phyloP scores from a whole-genome alignment of 2,113 vertebrate genomes.

The Canis aureus region DNA sequence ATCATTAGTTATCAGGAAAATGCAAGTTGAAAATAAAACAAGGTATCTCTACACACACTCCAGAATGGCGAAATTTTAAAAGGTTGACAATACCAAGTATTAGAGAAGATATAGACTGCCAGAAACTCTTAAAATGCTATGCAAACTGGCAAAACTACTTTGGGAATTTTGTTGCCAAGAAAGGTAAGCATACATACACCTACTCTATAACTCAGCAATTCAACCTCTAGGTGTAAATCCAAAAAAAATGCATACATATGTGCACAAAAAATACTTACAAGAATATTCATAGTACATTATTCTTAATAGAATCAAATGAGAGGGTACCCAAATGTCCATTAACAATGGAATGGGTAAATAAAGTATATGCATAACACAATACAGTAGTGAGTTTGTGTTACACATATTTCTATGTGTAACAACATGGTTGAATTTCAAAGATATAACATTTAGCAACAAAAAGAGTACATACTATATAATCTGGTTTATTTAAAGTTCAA shows the following conservation, averaged over 20 bases:
- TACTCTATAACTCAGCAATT: neutral
- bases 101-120: neutral
- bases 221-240: neutral
- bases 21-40: neutral
- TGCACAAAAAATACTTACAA: neutral
- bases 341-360: neutral
- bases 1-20: constrained; percentile 39
- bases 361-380: neutral
- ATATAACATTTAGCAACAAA: neutral
- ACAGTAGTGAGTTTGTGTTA: neutral
- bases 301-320: constrained; percentile 21
- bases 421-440: constrained; percentile 1
- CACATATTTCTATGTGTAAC: neutral
- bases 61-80: neutral
- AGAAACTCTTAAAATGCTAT: neutral
- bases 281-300: constrained; percentile 18
- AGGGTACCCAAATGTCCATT: neutral
- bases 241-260: constrained; percentile 16
- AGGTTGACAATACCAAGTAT: neutral
- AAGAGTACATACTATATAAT: neutral
- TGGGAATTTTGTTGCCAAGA: constrained; percentile 24
- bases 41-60: neutral
- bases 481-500: neutral
- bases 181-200: neutral
- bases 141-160: neutral